Percentiles rank a stretch among this genome's conserved stretches.
Evolutionary conservation across 2,113 vertebrate species (phyloP).

Genomic region (Riparia riparia): DNA sequence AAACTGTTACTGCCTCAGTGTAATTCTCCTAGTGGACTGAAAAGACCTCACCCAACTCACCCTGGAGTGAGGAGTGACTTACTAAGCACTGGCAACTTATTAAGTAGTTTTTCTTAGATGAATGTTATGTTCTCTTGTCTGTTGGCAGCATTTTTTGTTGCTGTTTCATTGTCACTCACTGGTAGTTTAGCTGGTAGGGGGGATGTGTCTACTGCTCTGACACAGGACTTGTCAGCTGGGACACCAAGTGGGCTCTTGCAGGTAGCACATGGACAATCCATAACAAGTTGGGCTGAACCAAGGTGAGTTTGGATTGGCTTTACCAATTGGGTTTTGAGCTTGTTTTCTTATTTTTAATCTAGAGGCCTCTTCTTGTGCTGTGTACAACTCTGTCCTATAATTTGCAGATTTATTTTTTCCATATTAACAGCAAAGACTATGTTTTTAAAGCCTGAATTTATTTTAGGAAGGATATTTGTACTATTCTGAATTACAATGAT

Average conservation of each 20-base stretch:
- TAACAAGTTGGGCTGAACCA: neutral
- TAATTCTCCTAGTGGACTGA: neutral
- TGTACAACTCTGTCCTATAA: neutral
- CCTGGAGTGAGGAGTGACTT: neutral
- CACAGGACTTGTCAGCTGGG: accelerated
- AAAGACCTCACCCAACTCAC: neutral
- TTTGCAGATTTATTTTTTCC: neutral
- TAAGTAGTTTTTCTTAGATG: neutral
- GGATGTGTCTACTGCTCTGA: neutral
- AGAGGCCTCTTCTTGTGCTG: neutral
- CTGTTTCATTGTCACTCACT: neutral
- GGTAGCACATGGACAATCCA: neutral
- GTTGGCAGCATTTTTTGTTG: neutral
- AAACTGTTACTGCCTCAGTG: neutral
- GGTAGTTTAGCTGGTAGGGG: neutral
- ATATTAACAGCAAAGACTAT: neutral
- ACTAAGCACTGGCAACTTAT: neutral
- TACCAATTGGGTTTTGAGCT: neutral
- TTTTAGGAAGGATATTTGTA: neutral
- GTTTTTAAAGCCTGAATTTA: neutral
- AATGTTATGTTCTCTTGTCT: neutral
- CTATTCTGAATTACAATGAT: neutral
- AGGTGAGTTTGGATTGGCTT: neutral
- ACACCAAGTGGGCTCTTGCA: neutral
- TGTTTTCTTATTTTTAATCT: neutral